Evolutionary conservation across 2,888 invertebrate genomes (phyloP), one percentile per base, ranked within the genome.

Genomic region (Tetanocera ferruginea): DNA sequence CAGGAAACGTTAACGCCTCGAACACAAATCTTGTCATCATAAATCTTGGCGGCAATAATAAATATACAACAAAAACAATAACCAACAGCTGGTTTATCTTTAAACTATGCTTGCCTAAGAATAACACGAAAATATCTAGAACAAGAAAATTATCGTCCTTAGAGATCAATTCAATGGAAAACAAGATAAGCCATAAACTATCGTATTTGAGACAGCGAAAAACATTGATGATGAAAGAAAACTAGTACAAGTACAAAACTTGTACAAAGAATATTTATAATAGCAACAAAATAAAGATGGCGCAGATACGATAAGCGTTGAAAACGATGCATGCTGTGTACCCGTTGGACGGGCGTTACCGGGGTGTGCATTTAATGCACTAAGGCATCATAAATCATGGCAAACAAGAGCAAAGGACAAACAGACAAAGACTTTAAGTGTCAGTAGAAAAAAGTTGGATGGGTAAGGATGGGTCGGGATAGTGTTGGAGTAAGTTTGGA

Each of bases 1-100:
- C 73, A n/a, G 25, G 73, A 73, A 73, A 43, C 62, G 37, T 73
- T 73, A 37, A 73, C 73, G 62, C 73, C 73, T 73, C 25, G 19
- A 73, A 37, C 17, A 55, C 43, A 34, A 43, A 73, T 62, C 49
- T 62, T 73, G 73, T 73, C 62, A 43, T 49, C 73, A 73, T 73
- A 73, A 73, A 73, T 73, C 73, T 43, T 60, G 17, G 25, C 37
- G 28, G n/a, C 51, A 55, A 57, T 8, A 43, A n/a, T 9, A 43
- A 60, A 67, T 11, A 34, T 25, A 60, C 8, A 60, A 57, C 57
- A 23, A 72, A 9, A 37, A 72, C 57, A 72, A 72, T 37, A 23
- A 64, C 64, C 28, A 64, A 64, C 28, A 31, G 31, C 9, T 31
- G 31, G 11, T 14, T 64, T 31, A 64, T 31, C 64, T 64, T 0